Conservation (phyloP, 2,113 vertebrate species). For the Camelus bactrianus region DNA sequence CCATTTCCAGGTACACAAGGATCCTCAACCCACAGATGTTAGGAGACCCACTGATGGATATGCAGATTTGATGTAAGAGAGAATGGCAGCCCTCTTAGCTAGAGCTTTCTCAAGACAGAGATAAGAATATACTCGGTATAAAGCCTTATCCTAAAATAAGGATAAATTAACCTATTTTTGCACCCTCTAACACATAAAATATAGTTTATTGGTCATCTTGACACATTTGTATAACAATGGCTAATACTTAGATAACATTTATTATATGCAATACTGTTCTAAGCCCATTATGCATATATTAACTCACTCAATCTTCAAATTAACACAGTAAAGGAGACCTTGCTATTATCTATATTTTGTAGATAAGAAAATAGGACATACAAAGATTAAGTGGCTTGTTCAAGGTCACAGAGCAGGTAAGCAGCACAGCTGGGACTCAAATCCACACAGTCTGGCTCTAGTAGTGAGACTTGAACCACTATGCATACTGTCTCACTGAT, state of each 20-base stretch:
- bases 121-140: neutral
- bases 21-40: neutral
- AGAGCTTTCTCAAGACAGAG: neutral
- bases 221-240: neutral
- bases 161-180: neutral
- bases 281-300: neutral
- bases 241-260: neutral
- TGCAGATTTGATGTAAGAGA: neutral
- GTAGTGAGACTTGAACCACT: neutral
- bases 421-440: neutral
- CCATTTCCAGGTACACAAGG: neutral
- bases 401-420: neutral
- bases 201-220: neutral
- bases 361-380: neutral
- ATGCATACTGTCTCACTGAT: neutral
- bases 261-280: neutral
- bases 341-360: neutral
- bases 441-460: neutral
- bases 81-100: neutral
- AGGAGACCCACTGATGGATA: neutral
- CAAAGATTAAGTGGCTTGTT: neutral
- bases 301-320: neutral
- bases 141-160: constrained; percentile 28
- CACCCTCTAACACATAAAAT: neutral
- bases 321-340: neutral